A percentile compares a stretch with the other conserved stretches of the same genome.
Evolutionary conservation across 2,888 invertebrate genomes (phyloP).

Genomic region (Zygaena filipendulae): DNA sequence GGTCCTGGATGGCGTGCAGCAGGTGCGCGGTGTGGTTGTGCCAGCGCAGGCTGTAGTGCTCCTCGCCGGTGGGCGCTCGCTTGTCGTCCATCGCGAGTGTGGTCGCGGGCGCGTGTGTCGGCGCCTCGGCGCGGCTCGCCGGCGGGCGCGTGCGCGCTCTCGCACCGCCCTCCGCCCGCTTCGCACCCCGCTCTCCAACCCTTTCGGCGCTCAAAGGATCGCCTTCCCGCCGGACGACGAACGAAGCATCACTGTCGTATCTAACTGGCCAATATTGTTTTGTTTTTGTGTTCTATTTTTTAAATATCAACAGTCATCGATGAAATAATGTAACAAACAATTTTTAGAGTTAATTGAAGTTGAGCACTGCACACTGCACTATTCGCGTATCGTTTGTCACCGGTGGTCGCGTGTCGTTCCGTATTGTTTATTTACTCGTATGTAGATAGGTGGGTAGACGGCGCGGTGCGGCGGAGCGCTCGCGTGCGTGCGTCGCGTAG

Average conservation of each 20-base stretch:
- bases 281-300: constrained; percentile 22
- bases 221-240: constrained; percentile 41
- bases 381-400: too few relatives aligned
- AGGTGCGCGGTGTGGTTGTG: constrained; percentile 93
- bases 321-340: too few relatives aligned
- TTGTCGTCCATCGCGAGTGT: constrained; percentile 62
- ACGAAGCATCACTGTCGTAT: constrained; percentile 48
- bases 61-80: constrained; percentile 63
- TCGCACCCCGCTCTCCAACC: constrained; percentile 49
- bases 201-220: constrained; percentile 51
- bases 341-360: too few relatives aligned
- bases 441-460: constrained; percentile 31
- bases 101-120: constrained; percentile 44
- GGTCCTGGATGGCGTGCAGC: constrained; percentile 87
- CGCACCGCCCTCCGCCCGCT: constrained; percentile 54
- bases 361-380: too few relatives aligned
- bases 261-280: constrained; percentile 29
- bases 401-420: too few relatives aligned
- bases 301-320: too few relatives aligned
- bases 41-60: constrained; percentile 93
- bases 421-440: too few relatives aligned
- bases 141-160: constrained; percentile 50
- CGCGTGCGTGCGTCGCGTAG: constrained; percentile 41
- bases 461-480: constrained; percentile 21
- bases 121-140: constrained; percentile 22